These are phyloP conservation scores for Enteromius argenteus DNA, from an alignment of 2,797 vertebrate genomes.

Conservation along the genomic window DNA sequence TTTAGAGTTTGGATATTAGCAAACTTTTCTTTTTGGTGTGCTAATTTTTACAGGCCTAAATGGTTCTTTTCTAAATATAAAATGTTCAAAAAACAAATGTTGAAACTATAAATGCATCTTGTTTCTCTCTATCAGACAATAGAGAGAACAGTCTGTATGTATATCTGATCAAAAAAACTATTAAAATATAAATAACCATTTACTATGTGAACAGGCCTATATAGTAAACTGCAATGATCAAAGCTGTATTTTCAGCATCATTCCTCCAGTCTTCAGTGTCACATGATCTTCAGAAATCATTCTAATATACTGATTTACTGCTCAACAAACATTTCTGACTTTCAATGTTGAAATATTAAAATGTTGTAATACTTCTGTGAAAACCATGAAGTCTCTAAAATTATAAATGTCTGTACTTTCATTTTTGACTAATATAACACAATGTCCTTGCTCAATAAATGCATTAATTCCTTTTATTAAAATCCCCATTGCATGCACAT, in stretches of 20 bases:
- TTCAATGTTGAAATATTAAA: not conserved
- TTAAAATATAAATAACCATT: not conserved
- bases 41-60: not conserved
- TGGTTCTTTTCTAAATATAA: not conserved
- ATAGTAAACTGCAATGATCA: not conserved
- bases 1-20: not conserved
- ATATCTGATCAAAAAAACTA: not conserved
- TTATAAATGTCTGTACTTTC: too few relatives aligned
- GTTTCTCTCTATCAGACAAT: too few relatives aligned
- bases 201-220: not conserved
- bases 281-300: not conserved
- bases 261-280: not conserved
- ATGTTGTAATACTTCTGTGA: not conserved
- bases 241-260: not conserved
- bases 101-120: too few relatives aligned
- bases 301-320: not conserved
- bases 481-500: not conserved
- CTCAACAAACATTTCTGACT: not conserved
- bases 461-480: not conserved
- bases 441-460: not conserved
- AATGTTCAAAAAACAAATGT: too few relatives aligned
- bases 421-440: not conserved
- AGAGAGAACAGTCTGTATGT: too few relatives aligned
- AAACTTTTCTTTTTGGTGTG: not conserved
- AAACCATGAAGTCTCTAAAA: too few relatives aligned